Evolutionary conservation across 2,797 vertebrate species (phyloP).

Genomic region (Tarsius wallacei): DNA sequence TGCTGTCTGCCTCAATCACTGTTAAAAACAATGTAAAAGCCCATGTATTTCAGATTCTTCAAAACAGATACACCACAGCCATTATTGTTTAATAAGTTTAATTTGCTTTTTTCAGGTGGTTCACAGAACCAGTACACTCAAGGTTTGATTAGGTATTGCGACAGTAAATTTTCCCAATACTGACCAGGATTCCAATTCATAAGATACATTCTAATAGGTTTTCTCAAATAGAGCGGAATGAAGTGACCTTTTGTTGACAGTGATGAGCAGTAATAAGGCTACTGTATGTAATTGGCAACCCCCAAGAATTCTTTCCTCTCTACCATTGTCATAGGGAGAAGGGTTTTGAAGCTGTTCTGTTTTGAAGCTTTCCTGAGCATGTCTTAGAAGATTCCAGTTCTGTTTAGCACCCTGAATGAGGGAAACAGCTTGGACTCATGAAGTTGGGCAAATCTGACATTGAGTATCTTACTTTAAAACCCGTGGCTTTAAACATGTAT

Average conservation of each 20-base stretch:
- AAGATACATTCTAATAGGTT: conserved; percentile 72
- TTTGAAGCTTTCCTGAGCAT: conserved; percentile 76
- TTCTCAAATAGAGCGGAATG: conserved; percentile 67
- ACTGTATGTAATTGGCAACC: conserved; percentile 12
- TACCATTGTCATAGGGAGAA: neutral
- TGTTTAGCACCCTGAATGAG: conserved; percentile 78
- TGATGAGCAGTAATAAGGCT: conserved; percentile 82
- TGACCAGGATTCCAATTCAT: conserved; percentile 83
- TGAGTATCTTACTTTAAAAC: conserved; percentile 61
- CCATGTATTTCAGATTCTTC: conserved; percentile 11
- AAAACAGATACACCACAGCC: conserved; percentile 51
- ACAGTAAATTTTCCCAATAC: conserved; percentile 85
- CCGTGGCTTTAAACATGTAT: conserved; percentile 3
- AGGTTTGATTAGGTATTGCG: conserved; percentile 84
- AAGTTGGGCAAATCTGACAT: conserved; percentile 56
- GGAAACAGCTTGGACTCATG: conserved; percentile 57
- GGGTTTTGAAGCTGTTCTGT: conserved; percentile 57
- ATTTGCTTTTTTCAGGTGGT: conserved; percentile 88
- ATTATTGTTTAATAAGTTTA: conserved; percentile 88
- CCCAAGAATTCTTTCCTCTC: conserved; percentile 22
- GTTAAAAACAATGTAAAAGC: conserved; percentile 21
- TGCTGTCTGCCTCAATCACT: neutral
- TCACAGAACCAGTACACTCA: conserved; percentile 91
- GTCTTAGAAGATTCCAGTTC: conserved; percentile 69
- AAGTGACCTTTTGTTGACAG: conserved; percentile 72